Base-by-base conservation (phyloP, 2,113 vertebrate species). In the Ageneiosus marmoratus region DNA sequence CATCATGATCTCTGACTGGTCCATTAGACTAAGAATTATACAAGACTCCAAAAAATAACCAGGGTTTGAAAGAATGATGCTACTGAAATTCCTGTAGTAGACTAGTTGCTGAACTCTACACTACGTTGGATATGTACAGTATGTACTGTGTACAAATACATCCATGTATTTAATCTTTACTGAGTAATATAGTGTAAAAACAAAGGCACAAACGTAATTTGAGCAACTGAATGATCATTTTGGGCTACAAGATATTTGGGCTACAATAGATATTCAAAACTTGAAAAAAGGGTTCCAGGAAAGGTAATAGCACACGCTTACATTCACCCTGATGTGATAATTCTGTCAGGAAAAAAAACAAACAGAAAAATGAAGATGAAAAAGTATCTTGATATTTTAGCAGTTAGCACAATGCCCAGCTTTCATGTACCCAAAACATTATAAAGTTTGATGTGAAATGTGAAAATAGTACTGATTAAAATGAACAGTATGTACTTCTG, bases 311-410 rank as follows among this genome's bases (percentile, higher is more conserved):
- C 60, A 63, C 60, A 32, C 60, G 18, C 60, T 5, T 1, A 13
- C 60, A 29, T 63, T 63, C 5, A 6, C 5, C 29, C 11, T 70
- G 27, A n/a, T 32, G 20, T 69, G 67, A 73, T 16, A 65, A 55
- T n/a, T 20, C 9, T 32, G 46, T 63, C 60, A 32, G 16, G 72
- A 70, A 56, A 16, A 70, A 5, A 53, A n/a, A n/a, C n/a, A n/a
- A n/a, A n/a, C n/a, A 12, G 9, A 27, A 63, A 13, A 27, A 80
- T 56, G 22, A 55, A 69, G 48, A 67, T 80, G 46, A 34, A 34
- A 22, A 80, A 67, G 78, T 62, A 51, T 32, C 60, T 65, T 79
- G 77, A 51, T 20, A 69, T 55, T 22, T 37, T 20, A 69, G 62
- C 48, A 80, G 50, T 20, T 69, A 27, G 41, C 56, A 22, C n/a